These are phyloP conservation scores for Subacronicta megacephala DNA, from an alignment of 2,888 invertebrate genomes.

Conservation along the genomic window DNA sequence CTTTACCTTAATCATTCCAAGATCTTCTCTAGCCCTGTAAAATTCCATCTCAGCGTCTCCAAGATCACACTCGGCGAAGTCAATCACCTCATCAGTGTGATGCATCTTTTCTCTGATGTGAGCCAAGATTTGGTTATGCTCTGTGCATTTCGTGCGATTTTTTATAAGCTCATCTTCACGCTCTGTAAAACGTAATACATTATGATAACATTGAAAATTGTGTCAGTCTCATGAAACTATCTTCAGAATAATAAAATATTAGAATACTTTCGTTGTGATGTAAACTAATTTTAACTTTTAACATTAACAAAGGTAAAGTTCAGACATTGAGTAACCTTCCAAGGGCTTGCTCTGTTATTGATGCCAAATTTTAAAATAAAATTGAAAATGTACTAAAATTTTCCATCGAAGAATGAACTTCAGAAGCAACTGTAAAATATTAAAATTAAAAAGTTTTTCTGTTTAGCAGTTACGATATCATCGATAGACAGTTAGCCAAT, in stretches of 20 bases:
- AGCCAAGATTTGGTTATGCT: slow-evolving; percentile 85
- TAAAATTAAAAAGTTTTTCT: too few species aligned
- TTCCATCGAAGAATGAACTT: too few species aligned
- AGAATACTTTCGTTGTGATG: background rate
- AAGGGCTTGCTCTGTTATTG: too few species aligned
- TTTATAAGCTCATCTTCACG: slow-evolving; percentile 84
- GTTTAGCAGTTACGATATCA: too few species aligned
- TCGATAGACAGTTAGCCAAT: too few species aligned
- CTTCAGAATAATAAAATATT: slow-evolving; percentile 8
- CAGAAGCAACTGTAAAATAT: too few species aligned
- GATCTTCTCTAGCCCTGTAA: slow-evolving; percentile 78
- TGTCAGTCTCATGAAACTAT: slow-evolving; percentile 31
- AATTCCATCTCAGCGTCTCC: slow-evolving; percentile 82
- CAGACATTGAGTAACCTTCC: background rate
- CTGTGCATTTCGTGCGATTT: slow-evolving; percentile 81
- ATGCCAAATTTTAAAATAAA: too few species aligned
- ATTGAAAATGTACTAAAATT: too few species aligned
- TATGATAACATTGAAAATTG: slow-evolving; percentile 18
- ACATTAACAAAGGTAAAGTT: too few species aligned
- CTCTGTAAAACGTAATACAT: slow-evolving; percentile 64
- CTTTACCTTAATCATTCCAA: slow-evolving; percentile 81
- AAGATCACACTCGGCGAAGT: slow-evolving; percentile 81
- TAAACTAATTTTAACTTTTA: too few species aligned
- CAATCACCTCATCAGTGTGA: slow-evolving; percentile 85
- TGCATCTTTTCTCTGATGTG: slow-evolving; percentile 87